Evolutionary conservation across 2,888 invertebrate genomes (phyloP), one percentile per base, ranked within the genome.

Genomic region (Tholera decimalis): DNA sequence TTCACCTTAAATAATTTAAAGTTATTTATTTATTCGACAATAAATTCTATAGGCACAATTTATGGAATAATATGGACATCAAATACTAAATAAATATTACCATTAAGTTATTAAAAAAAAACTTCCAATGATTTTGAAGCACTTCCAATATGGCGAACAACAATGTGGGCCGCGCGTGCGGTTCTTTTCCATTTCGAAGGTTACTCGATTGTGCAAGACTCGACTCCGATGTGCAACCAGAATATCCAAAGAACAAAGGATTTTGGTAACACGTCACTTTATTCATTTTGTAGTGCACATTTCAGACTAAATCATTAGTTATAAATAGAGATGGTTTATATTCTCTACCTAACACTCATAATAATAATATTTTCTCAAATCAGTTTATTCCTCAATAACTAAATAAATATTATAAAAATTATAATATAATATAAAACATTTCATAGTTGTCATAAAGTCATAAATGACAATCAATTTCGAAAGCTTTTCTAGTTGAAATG

Each of bases 171-270:
- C 79, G 86, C 80, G 85, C 85, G 83, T 83, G 83, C 88, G 92
- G 92, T 92, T 93, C 93, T 93, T 92, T 93, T 92, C 85, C 88
- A 89, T 88, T 90, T 89, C 87, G 91, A 93, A 92, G 92, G 92
- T 90, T 91, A 85, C 80, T 82, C 80, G 77, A 83, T 93, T 93
- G 91, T 87, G 92, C 89, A 93, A 92, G 82, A 81, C 82, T 85
- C 85, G 86, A 85, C 84, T 87, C 84, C 84, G 84, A 86, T 85
- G 86, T 84, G 88, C 87, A 86, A 88, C 85, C 87, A 87, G 84
- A 91, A 88, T 89, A 88, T 83, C 83, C 82, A 82, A 87, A 86
- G 83, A 89, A 89, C 88, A 90, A 90, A 89, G 84, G 85, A 87
- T 83, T 84, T 84, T 63, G 75, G 80, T 75, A 77, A 80, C 74